phyloP scores from a whole-genome alignment of 2,797 vertebrate species.

The Zalophus californianus region DNA sequence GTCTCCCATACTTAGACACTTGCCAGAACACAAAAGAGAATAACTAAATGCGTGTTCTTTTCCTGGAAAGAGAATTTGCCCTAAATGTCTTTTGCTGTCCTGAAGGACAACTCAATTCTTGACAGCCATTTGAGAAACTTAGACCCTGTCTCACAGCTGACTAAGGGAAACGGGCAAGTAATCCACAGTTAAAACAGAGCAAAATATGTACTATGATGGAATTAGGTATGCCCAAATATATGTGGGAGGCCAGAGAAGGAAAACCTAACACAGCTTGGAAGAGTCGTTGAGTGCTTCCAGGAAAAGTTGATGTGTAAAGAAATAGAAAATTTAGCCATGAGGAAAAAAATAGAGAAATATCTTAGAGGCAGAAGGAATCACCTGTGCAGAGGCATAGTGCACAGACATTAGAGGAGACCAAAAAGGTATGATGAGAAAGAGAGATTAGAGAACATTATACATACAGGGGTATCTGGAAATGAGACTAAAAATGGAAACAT shows the following conservation, averaged over 20 bases:
- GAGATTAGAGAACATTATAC: neutral
- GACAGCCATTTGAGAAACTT: slow-evolving; percentile 39
- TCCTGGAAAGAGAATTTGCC: slow-evolving; percentile 12
- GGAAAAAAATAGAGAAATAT: neutral
- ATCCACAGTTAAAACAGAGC: neutral
- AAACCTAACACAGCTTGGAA: neutral
- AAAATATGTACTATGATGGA: neutral
- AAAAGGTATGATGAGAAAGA: slow-evolving; percentile 27
- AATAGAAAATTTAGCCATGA: neutral
- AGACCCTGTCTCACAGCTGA: neutral
- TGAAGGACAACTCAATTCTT: neutral
- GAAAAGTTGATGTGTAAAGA: neutral
- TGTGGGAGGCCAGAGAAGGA: neutral
- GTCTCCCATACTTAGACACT: neutral
- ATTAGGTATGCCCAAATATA: neutral
- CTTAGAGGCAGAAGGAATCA: slow-evolving; percentile 9
- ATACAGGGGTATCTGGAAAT: neutral
- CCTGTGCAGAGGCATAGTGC: neutral
- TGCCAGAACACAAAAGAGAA: slow-evolving; percentile 4
- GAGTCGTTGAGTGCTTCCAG: neutral
- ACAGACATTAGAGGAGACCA: neutral
- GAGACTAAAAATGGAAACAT: neutral
- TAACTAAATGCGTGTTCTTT: neutral
- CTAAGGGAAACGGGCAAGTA: neutral
- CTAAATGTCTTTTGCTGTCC: slow-evolving; percentile 2